Conservation (phyloP, 2,888 invertebrate species). For the Ochropacha duplaris region DNA sequence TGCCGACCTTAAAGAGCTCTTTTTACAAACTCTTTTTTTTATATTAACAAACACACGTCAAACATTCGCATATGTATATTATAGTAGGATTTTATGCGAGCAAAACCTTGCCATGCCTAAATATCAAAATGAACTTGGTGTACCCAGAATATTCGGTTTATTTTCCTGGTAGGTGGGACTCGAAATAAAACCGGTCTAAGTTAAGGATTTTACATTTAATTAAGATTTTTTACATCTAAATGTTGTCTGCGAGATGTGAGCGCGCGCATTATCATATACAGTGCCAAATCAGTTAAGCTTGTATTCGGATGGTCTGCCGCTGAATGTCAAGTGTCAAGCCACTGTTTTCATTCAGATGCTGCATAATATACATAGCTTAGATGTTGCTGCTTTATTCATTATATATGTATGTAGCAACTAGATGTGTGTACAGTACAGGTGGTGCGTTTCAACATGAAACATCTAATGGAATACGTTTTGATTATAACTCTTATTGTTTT, state of each 20-base stretch:
- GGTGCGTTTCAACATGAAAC: not conserved
- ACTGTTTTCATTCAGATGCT: not conserved
- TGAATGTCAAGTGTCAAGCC: not conserved
- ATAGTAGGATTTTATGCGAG: too few species aligned
- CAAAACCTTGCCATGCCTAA: too few species aligned
- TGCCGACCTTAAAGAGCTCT: too few species aligned
- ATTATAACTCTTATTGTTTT: not conserved
- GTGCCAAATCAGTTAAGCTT: too few species aligned
- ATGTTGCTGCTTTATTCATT: not conserved
- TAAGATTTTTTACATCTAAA: not conserved
- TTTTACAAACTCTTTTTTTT: too few species aligned
- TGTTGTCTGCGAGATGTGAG: not conserved
- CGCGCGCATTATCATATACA: too few species aligned
- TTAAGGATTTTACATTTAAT: not conserved
- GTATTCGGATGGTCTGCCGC: not conserved
- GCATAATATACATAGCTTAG: not conserved
- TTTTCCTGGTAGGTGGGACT: not conserved
- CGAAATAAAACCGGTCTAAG: not conserved
- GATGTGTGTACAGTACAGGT: not conserved
- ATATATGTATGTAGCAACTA: not conserved
- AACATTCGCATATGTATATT: too few species aligned
- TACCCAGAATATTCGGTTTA: too few species aligned
- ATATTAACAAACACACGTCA: too few species aligned
- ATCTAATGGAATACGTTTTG: not conserved
- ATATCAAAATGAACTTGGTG: too few species aligned